Conservation (phyloP, 1,140 invertebrate genomes). For the Patella vulgata region DNA sequence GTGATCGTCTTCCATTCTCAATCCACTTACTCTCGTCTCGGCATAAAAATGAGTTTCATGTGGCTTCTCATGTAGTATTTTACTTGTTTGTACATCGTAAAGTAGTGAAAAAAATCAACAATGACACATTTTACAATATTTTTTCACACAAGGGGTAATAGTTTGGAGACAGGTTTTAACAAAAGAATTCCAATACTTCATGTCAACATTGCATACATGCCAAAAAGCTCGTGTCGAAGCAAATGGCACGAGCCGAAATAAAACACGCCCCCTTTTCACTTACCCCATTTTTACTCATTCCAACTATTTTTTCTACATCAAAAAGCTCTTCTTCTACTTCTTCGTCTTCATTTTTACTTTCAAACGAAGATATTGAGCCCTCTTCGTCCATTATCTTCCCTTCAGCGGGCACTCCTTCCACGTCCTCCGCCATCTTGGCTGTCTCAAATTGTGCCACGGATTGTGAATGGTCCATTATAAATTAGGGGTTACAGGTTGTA, state of each 20-base stretch:
- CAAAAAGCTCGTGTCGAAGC: neutral
- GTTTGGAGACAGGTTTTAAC: constrained; percentile 4
- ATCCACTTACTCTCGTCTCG: neutral
- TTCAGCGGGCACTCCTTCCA: constrained; percentile 27
- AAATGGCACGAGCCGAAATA: constrained; percentile 13
- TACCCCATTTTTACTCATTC: constrained; percentile 30
- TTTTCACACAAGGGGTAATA: constrained; percentile 10
- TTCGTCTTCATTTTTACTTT: constrained; percentile 14
- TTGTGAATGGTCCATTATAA: too few relatives aligned
- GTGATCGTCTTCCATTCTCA: constrained; percentile 4
- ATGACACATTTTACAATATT: constrained; percentile 12
- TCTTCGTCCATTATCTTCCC: constrained; percentile 24
- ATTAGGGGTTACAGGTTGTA: too few relatives aligned
- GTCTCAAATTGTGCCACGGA: too few relatives aligned
- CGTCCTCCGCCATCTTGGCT: constrained; percentile 41
- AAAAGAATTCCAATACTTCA: constrained; percentile 17
- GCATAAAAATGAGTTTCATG: neutral
- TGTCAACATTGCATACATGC: constrained; percentile 18
- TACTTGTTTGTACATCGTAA: too few relatives aligned
- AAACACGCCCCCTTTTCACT: too few relatives aligned
- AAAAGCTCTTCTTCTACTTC: constrained; percentile 38
- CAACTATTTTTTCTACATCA: constrained; percentile 49
- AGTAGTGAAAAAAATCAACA: too few relatives aligned
- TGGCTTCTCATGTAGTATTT: neutral
- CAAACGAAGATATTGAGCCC: constrained; percentile 10